Percentiles rank a stretch among this genome's conserved stretches.
phyloP scores from a whole-genome alignment of 1,140 invertebrate genomes.

The Aphis craccivora region DNA sequence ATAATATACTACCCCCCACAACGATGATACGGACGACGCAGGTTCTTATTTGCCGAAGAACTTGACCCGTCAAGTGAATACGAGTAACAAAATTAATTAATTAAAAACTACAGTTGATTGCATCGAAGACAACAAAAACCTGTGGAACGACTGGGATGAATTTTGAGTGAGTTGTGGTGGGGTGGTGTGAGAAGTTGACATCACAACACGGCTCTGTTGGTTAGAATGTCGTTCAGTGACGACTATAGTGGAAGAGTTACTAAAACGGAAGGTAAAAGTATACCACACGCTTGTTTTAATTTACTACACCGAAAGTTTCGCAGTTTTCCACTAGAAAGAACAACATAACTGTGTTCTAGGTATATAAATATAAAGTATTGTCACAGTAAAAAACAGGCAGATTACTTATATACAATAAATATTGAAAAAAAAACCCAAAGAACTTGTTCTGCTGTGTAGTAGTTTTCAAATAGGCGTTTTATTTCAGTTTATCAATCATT shows the following conservation, averaged over 20 bases:
- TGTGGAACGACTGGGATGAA: neutral
- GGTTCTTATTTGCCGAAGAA: neutral
- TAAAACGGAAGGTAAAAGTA: neutral
- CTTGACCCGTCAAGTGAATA: neutral
- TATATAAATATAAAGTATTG: neutral
- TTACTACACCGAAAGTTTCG: neutral
- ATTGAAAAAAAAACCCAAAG: neutral
- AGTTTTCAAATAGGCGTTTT: neutral
- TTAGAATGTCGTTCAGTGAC: neutral
- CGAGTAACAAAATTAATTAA: neutral
- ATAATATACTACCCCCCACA: neutral
- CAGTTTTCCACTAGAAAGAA: constrained; percentile 19
- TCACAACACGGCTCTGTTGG: neutral
- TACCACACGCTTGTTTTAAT: neutral
- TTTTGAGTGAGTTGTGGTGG: neutral
- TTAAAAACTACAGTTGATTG: constrained; percentile 33
- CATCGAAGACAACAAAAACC: neutral
- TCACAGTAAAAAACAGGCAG: neutral
- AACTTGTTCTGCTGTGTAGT: neutral
- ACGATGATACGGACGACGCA: neutral
- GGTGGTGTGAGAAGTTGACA: neutral
- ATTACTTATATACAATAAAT: neutral
- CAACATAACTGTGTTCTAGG: neutral
- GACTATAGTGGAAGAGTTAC: neutral
- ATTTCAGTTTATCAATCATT: neutral